Evolutionary conservation across 2,113 vertebrate genomes (phyloP), one percentile per base, ranked within the genome.

Genomic region (Pipa parva): DNA sequence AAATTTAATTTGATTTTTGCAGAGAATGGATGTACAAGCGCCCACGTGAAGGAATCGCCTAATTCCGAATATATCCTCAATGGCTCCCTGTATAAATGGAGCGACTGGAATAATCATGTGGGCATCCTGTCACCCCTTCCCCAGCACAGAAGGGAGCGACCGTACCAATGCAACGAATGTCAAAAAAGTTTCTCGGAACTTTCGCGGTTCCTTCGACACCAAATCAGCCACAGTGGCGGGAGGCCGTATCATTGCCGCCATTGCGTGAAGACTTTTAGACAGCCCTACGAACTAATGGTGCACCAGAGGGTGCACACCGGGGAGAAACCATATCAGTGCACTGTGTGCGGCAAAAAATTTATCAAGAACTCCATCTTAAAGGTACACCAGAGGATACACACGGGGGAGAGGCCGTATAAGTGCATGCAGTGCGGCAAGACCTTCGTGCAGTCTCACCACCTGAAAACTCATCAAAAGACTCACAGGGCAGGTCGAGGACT

Each of bases 271-370:
- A 68, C 64, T 2, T 68, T 68, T 31, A 7, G 55, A 17, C 64
- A 68, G 31, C 64, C 64, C 29, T 68, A 68, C 24, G 64, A 68
- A n/a, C 56, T 68, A 31, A 68, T 68, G 64, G 64, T 68, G 10
- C 64, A 68, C 46, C 64, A 68, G 55, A 59, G 64, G 15, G 63
- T 67, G 7, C 63, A 67, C 28, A 67, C 63, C 4, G 63, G 63
- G 4, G 63, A 67, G 21, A 68, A 68, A 49, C 64, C 64, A 3
- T 68, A 68, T 33, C 64, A 68, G 4, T 68, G 64, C 56, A 68
- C 29, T 0, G 64, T 68, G 21, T 68, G 64, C 3, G 64, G 64
- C 2, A 68, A 68, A 51, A 68, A 68, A 45, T 68, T 68, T 46
- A 68, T 68, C 37, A 68, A 68, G 31, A 68, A 68, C 37, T 68